Base-by-base conservation (phyloP, 2,888 invertebrate genomes). In the Chrysina gloriosa region DNA sequence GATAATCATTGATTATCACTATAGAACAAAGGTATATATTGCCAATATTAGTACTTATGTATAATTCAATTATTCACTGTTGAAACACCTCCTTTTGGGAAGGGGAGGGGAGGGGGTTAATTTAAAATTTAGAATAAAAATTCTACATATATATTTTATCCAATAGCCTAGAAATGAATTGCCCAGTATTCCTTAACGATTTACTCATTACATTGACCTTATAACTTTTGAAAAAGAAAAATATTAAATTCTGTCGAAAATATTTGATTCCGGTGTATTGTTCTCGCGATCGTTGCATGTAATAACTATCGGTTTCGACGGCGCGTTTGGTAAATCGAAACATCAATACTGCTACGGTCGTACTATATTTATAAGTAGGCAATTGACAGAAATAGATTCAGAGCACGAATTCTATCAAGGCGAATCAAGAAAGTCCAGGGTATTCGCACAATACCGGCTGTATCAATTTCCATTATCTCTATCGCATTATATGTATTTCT, bases 391-490 rank as follows among this genome's bases (percentile, higher is more conserved):
- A 27, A 65, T 58, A 54, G 64, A 73, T 72, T 70, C 73, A 54
- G 42, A 68, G 68, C 73, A 73, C 73, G 73, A 73, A 70, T 73
- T 73, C 73, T 72, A 73, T 73, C 73, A 73, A 66, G 68, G 63
- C 63, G 70, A 70, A 72, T 73, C 69, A 67, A 71, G 72, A 68
- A 64, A 66, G 54, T 63, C 68, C 66, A 67, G 69, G 69, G 70
- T 71, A 70, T 68, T 66, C 69, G 66, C 67, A 72, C 71, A 69
- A 70, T 73, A 70, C 71, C 48, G 66, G 69, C 71, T 71, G 72
- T 73, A 71, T 71, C 68, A 68, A 68, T 65, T 68, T 68, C 68
- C 58, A 68, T 68, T 68, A 68, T 56, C 52, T 63, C 50, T 50
- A 63, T 63, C 39, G 54, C 67, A 58, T 58, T 58, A 58, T 58